These are phyloP conservation scores for Chiloscyllium punctatum DNA, from an alignment of 2,797 vertebrate genomes.

Conservation along the genomic window DNA sequence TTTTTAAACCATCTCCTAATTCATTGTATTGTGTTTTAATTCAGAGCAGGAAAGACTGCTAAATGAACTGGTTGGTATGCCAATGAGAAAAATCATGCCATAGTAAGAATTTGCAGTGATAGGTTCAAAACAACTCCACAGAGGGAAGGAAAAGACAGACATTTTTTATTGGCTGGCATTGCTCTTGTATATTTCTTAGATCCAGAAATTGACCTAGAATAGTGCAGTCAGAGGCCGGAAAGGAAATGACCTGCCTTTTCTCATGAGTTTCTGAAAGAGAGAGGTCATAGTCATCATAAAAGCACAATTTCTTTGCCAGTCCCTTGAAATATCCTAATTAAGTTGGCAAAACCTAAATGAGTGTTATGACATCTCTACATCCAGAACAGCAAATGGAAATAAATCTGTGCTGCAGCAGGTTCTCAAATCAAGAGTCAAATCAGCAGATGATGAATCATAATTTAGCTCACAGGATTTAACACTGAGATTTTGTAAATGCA, in stretches of 20 bases:
- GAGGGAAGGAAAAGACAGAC: background rate
- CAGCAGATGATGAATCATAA: slow-evolving; percentile 1
- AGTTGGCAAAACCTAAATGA: background rate
- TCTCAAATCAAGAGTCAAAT: slow-evolving; percentile 29
- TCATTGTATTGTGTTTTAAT: background rate
- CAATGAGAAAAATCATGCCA: background rate
- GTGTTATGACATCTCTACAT: background rate
- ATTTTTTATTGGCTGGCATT: background rate
- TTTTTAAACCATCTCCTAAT: background rate
- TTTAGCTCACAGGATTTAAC: slow-evolving; percentile 31
- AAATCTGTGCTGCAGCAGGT: slow-evolving; percentile 22
- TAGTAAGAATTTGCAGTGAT: background rate
- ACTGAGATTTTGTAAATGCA: slow-evolving; percentile 28
- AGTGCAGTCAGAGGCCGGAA: background rate
- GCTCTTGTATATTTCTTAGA: background rate
- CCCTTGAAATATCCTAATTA: background rate
- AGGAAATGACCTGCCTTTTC: background rate
- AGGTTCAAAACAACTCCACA: background rate
- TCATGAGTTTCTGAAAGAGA: background rate
- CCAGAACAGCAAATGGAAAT: background rate
- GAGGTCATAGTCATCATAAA: background rate
- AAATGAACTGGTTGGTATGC: background rate
- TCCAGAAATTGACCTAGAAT: background rate
- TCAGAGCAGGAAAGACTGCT: background rate
- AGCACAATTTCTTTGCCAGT: background rate